Conservation (phyloP, 2,888 invertebrate genomes). For the Ormia ochracea region DNA sequence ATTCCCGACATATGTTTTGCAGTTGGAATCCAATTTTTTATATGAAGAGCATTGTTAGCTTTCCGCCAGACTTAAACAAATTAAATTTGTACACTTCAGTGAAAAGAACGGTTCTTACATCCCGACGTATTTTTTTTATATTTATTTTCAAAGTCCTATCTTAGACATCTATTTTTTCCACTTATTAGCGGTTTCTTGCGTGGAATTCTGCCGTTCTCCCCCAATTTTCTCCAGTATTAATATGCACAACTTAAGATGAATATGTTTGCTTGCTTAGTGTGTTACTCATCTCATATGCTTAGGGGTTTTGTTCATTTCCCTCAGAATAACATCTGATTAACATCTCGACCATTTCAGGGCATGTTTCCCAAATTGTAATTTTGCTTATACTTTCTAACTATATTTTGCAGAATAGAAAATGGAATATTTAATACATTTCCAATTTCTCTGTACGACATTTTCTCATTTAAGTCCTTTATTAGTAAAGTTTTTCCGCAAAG, state of each 20-base stretch:
- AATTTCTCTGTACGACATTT: neutral
- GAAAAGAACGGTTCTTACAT: neutral
- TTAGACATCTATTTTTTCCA: too few species aligned
- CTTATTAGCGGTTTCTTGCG: neutral
- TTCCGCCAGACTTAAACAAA: neutral
- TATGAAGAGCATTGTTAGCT: too few species aligned
- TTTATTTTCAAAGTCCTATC: neutral
- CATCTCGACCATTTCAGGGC: too few species aligned
- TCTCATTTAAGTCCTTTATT: neutral
- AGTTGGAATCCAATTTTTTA: too few species aligned
- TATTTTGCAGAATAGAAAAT: neutral
- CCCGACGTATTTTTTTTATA: neutral
- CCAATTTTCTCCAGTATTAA: too few species aligned
- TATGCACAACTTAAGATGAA: neutral
- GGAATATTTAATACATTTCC: neutral
- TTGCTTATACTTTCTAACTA: neutral
- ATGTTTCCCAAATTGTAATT: neutral
- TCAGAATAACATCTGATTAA: too few species aligned
- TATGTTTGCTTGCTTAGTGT: neutral
- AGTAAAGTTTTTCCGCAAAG: neutral
- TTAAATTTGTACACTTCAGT: neutral
- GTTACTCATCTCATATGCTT: neutral
- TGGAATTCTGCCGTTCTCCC: too few species aligned
- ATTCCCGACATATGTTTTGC: too few species aligned
- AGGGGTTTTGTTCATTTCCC: neutral